Base-by-base conservation (phyloP, 2,888 invertebrate genomes). In the Mythimna loreyi region DNA sequence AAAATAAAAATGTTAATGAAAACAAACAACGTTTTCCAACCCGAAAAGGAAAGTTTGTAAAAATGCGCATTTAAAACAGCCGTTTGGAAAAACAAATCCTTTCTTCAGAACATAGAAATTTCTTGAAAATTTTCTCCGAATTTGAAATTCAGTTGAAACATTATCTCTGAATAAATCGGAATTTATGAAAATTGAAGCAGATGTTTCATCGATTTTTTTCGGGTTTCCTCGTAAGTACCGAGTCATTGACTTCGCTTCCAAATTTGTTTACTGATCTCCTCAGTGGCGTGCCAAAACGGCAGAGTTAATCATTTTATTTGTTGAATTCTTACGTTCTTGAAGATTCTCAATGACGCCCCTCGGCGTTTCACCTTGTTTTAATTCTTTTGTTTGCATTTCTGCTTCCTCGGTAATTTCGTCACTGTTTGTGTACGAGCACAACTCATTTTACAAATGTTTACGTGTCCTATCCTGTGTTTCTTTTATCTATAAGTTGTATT, bases 221-320 rank as follows among this genome's bases (percentile, higher is more conserved):
- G 7, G 16, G 1, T 78, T 77, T 88, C 76, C 82, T 77, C 86
- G 75, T 81, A 63, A 13, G 13, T 43, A 70, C 75, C 81, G 86
- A 92, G 93, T 94, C 94, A 93, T 89, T 94, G 94, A 94, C 94
- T 90, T 86, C 85, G 77, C 81, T 69, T 80, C 82, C 78, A 90
- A 92, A 89, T 89, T 80, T 92, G 93, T 93, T 93, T 92, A 92
- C 90, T 93, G 93, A 94, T 89, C 87, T 80, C 79, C 80, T 47
- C 72, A 72, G 85, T 60, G 82, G 75, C 84, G 89, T 92, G 94
- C 94, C 94, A 94, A 94, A 92, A 91, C 78, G 81, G 65, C 74
- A 73, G 80, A 74, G 81, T 83, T 87, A 86, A 90, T 89, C 86
- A 87, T 90, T 86, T 81, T 85, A 87, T 86, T 87, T 86, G 82